These are phyloP conservation scores for Boloria euphrosyne DNA, from an alignment of 2,888 invertebrate species.

Conservation along the genomic window DNA sequence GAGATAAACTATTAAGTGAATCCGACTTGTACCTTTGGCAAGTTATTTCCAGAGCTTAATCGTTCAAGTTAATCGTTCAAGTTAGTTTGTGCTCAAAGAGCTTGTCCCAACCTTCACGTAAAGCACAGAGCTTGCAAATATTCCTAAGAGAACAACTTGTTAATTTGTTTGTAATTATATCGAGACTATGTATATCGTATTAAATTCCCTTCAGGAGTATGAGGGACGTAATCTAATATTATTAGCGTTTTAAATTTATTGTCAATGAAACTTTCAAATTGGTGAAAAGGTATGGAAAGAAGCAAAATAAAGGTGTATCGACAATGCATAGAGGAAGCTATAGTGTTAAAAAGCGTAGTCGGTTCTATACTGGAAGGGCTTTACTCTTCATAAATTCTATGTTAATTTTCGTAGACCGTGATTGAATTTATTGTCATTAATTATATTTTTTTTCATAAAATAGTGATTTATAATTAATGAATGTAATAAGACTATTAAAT, in stretches of 20 bases:
- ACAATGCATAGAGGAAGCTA: neutral
- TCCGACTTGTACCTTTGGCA: constrained; percentile 12
- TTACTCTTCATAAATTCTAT: no score
- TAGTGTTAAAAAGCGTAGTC: no score
- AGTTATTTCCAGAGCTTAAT: constrained; percentile 12
- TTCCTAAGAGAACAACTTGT: constrained; percentile 10
- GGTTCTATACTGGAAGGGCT: no score
- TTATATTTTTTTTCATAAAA: no score
- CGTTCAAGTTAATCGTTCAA: constrained; percentile 7
- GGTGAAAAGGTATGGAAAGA: no score
- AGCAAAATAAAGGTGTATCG: neutral
- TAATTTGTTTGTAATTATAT: constrained; percentile 1
- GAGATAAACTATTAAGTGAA: constrained; percentile 9
- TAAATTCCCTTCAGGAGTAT: neutral
- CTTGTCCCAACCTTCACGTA: constrained; percentile 6
- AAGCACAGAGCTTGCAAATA: constrained; percentile 7
- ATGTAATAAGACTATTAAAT: no score
- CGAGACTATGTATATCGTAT: neutral
- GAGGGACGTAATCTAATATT: neutral
- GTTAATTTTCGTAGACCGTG: no score
- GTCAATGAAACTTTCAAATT: neutral
- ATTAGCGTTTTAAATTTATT: neutral
- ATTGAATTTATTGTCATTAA: no score
- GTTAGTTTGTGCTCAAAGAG: constrained; percentile 19
- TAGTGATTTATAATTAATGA: no score